Conservation (phyloP, 2,888 invertebrate genomes). For the Eubasilissa splendida region DNA sequence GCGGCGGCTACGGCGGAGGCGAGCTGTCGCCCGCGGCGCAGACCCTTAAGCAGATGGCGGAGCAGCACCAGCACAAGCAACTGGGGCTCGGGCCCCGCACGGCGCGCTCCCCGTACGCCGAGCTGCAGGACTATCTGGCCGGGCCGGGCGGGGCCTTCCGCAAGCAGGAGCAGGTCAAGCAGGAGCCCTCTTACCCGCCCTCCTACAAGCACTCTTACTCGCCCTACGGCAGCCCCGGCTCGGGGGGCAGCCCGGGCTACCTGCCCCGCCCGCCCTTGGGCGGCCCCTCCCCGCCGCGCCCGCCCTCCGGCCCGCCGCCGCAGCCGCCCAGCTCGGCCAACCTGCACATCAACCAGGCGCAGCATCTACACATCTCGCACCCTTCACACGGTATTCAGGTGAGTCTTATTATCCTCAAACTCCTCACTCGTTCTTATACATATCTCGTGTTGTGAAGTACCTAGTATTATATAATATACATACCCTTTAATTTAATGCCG, state of each 20-base stretch:
- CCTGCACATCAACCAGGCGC: slow-evolving; percentile 89
- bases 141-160: slow-evolving; percentile 62
- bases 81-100: slow-evolving; percentile 73
- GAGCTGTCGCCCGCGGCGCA: slow-evolving; percentile 94
- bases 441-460: too few species aligned
- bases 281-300: slow-evolving; percentile 63
- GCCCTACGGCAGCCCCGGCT: slow-evolving; percentile 77
- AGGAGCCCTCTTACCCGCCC: slow-evolving; percentile 59
- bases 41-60: slow-evolving; percentile 96
- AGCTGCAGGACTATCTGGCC: slow-evolving; percentile 62
- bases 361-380: slow-evolving; percentile 89
- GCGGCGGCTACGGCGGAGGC: slow-evolving; percentile 73
- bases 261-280: slow-evolving; percentile 66
- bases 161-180: slow-evolving; percentile 61
- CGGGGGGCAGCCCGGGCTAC: slow-evolving; percentile 69
- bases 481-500: slow-evolving; percentile 31
- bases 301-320: slow-evolving; percentile 65
- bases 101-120: slow-evolving; percentile 62
- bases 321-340: slow-evolving; percentile 61
- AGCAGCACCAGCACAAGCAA: slow-evolving; percentile 93
- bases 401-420: slow-evolving; percentile 61
- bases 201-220: slow-evolving; percentile 77
- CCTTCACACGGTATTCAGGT: slow-evolving; percentile 88
- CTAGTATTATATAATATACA: too few species aligned
- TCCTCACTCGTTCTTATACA: too few species aligned